Evolutionary conservation across 2,888 invertebrate species (phyloP).

Genomic region (Spilosoma lubricipeda): DNA sequence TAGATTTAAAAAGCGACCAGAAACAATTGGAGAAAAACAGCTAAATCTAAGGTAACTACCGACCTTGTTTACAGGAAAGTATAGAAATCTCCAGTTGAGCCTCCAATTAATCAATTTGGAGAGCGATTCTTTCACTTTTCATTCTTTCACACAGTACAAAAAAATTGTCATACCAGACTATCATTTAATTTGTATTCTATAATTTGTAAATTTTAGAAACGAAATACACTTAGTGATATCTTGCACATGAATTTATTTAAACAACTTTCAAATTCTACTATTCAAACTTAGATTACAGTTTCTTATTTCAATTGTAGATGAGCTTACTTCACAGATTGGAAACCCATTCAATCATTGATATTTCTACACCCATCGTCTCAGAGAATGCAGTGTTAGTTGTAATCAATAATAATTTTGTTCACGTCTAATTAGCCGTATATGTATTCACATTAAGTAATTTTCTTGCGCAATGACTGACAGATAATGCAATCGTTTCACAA

Average conservation of each 20-base stretch:
- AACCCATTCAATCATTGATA: constrained; percentile 14
- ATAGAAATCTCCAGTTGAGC: neutral
- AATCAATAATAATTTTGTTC: constrained; percentile 23
- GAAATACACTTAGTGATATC: constrained; percentile 5
- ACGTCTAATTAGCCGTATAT: constrained; percentile 21
- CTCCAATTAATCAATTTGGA: neutral
- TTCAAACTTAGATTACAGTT: neutral
- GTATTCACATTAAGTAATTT: constrained; percentile 24
- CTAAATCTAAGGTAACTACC: neutral
- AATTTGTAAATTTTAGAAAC: neutral
- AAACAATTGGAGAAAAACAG: too few species aligned
- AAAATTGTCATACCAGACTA: neutral
- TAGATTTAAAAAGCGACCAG: too few species aligned
- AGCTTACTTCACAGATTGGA: neutral
- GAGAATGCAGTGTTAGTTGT: constrained; percentile 13
- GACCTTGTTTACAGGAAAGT: neutral
- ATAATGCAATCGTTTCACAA: constrained; percentile 28
- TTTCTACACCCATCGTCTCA: constrained; percentile 20
- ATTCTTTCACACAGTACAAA: too few species aligned
- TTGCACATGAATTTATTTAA: constrained; percentile 6
- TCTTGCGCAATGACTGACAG: constrained; percentile 24
- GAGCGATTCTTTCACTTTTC: neutral
- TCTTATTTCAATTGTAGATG: constrained; percentile 10
- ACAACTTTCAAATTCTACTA: constrained; percentile 11
- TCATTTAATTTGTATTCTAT: neutral